Evolutionary conservation across 1,140 invertebrate species (phyloP).

Genomic region (Idris sp.): DNA sequence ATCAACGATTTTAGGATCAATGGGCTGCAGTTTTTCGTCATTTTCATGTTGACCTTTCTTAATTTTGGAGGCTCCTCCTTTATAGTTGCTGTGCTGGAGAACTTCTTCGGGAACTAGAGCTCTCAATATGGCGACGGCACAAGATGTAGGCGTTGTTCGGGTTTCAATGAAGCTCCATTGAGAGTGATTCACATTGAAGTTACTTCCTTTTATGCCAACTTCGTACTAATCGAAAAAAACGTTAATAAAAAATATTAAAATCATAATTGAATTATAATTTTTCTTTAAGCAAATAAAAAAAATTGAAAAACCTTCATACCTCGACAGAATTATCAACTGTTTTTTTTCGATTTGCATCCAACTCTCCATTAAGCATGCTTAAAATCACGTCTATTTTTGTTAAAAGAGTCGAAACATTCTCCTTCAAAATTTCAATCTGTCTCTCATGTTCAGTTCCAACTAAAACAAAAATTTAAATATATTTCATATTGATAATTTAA

Average conservation of each 20-base stretch:
- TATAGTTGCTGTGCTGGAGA: conserved; percentile 15
- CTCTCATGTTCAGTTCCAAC: background rate
- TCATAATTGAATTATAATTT: too few species aligned
- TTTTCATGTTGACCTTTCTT: conserved; percentile 6
- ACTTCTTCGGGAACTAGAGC: conserved; percentile 13
- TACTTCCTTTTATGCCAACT: conserved; percentile 21
- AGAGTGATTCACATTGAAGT: background rate
- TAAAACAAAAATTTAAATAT: too few species aligned
- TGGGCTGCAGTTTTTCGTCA: conserved; percentile 1
- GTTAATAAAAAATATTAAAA: too few species aligned
- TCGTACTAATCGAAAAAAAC: conserved; percentile 20
- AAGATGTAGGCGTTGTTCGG: conserved; percentile 4
- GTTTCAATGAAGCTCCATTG: conserved; percentile 13
- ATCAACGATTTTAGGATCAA: conserved; percentile 14
- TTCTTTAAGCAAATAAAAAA: too few species aligned
- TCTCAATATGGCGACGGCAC: conserved; percentile 5
- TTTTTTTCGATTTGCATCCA: conserved; percentile 9
- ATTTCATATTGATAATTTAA: too few species aligned
- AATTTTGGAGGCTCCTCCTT: conserved; percentile 17
- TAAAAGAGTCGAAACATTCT: conserved; percentile 6
- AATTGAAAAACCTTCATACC: conserved; percentile 7
- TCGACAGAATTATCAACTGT: background rate
- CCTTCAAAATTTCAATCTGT: conserved; percentile 8
- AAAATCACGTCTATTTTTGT: conserved; percentile 5
- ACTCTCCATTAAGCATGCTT: conserved; percentile 14